Conservation (phyloP, 1,140 invertebrate genomes). For the Plutomurus gul region DNA sequence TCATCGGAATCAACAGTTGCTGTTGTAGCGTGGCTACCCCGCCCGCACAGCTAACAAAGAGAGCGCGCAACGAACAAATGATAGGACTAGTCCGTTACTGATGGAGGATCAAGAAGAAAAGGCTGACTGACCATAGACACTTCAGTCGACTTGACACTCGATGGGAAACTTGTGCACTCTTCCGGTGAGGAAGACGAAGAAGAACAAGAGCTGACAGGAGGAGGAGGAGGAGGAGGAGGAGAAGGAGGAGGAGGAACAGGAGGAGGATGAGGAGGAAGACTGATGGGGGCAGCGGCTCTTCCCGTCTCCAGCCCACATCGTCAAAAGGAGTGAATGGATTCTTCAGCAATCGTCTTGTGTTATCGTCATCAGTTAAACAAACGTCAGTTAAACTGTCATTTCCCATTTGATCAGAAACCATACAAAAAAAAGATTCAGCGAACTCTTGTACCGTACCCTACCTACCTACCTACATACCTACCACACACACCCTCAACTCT, state of each 20-base stretch:
- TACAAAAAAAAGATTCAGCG: neutral
- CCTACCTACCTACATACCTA: neutral
- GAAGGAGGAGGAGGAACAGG: neutral
- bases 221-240: neutral
- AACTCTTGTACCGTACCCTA: neutral
- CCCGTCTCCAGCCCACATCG: neutral
- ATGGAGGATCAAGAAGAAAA: too few species aligned
- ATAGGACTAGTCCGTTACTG: too few species aligned
- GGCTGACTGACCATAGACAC: too few species aligned
- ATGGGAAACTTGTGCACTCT: too few species aligned
- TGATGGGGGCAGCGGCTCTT: neutral
- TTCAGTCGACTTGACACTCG: too few species aligned
- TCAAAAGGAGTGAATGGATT: neutral
- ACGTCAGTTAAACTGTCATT: neutral
- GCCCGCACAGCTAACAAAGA: too few species aligned
- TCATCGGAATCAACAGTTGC: too few species aligned
- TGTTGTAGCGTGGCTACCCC: too few species aligned
- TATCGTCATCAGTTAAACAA: neutral
- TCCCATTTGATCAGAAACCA: neutral
- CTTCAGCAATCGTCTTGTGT: neutral
- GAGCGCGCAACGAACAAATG: too few species aligned
- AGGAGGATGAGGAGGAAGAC: neutral
- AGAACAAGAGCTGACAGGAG: too few species aligned
- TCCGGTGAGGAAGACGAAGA: too few species aligned
- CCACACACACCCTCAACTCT: slow-evolving; percentile 7